Evolutionary conservation across 2,888 invertebrate species (phyloP), one percentile per base, ranked within the genome.

Genomic region (Nomada lathburiana): DNA sequence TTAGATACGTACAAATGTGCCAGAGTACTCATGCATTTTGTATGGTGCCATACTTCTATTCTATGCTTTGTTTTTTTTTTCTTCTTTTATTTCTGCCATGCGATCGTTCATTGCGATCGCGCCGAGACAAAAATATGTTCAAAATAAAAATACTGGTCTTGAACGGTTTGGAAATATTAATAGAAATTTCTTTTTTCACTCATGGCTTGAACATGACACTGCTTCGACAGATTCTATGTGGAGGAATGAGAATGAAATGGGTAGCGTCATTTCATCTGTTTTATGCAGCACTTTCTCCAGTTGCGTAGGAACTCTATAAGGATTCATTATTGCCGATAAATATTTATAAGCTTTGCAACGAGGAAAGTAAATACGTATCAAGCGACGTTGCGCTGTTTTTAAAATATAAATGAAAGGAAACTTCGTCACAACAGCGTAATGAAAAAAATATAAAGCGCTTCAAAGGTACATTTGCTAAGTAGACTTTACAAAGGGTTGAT

Each of bases 291-390:
- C 42, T 42, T 20, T 44, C 5, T 44, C n/a, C 10, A 2, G 11
- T 20, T 36, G 62, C n/a, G 23, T 5, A 7, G 11, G 42, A 16
- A 44, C n/a, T 42, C 20, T 47, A 4, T 47, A 23, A 23, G 20
- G 63, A 47, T 47, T 20, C 63, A 63, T 63, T 63, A 18, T 23
- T 16, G 16, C 23, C 63, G 23, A 63, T 16, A 47, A 47, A 62
- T 36, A 36, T 36, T 36, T 36, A 7, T 36, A 7, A 36, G 1
- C 36, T 36, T 36, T 36, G 7, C 36, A 7, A 5, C 23, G 2
- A 0, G 2, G 2, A 16, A 13, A 7, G n/a, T 2, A 50, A n/a
- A 52, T 7, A 0, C 16, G 18, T n/a, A 29, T 26, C 50, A 29
- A n/a, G 18, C 11, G 16, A 36, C 36, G 5, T 7, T 7, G 36